Evolutionary conservation across 2,113 vertebrate species (phyloP), one percentile per base, ranked within the genome.

Genomic region (Silurus meridionalis): DNA sequence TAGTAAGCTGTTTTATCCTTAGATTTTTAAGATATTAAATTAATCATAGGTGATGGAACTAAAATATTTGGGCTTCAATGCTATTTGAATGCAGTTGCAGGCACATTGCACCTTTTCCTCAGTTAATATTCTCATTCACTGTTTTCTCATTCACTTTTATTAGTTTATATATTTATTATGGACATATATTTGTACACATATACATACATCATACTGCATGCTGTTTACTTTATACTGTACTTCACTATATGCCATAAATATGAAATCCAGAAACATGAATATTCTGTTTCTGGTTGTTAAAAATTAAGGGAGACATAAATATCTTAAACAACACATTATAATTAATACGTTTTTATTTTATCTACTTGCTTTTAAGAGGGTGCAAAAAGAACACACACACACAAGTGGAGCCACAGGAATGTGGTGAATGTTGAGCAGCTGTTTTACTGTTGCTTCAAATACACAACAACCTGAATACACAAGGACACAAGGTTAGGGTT

Each of bases 331-430:
- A 10, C 17, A 21, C 17, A 2, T 50, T 50, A 10, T 53, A 75
- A n/a, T 52, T 13, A 52, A 71, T 46, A 37, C 5, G 5, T 13
- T 67, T 67, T 67, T 14, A 37, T 37, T 14, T 67, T 28, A 2
- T 37, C 37, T 37, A 37, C 37, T 37, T 77, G 8, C 50, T 77
- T 50, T 55, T 23, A 23, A 58, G 10, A 77, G 13, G 53, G 15
- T 8, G 25, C 3, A 17, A 58, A 79, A 58, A 28, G 19, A 9
- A 10, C 8, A 23, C 6, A 0, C 0, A 74, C 14, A 46, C 25
- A 60, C 81, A 83, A 64, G 63, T 83, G 82, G 25, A 15, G 17
- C 23, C 52, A 23, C 50, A 57, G 82, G 82, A 64, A 57, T 46
- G 52, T 57, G n/a, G 82, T 10, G 53, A 71, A 71, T 71, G 50